A percentile compares a stretch with the other conserved stretches of the same genome.
These are phyloP conservation scores for Eclectus roratus DNA, from an alignment of 2,113 vertebrate species.

Conservation along the genomic window DNA sequence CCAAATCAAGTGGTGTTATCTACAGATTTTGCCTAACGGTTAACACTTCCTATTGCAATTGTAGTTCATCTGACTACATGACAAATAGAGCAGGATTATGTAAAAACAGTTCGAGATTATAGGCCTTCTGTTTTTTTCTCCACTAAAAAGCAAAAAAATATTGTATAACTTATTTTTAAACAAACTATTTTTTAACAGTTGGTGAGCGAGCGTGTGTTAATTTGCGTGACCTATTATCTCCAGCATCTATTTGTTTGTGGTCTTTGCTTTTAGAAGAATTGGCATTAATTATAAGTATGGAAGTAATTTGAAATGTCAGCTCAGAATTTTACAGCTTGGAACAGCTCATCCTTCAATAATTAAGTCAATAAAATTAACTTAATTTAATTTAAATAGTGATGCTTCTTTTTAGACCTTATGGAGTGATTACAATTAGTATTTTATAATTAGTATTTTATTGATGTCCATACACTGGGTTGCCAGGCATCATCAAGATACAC, in stretches of 20 bases:
- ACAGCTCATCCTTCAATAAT: slow-evolving; percentile 72
- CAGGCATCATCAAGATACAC: slow-evolving; percentile 52
- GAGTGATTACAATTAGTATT: slow-evolving; percentile 73
- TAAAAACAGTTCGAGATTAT: neutral
- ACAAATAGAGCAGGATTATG: neutral
- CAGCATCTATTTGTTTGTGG: slow-evolving; percentile 46
- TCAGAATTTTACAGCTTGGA: slow-evolving; percentile 66
- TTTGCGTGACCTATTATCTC: slow-evolving; percentile 48
- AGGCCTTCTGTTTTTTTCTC: neutral
- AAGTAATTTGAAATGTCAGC: slow-evolving; percentile 72
- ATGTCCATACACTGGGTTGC: slow-evolving; percentile 58
- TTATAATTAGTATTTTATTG: slow-evolving; percentile 76
- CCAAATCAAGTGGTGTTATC: neutral
- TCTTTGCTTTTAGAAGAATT: slow-evolving; percentile 54
- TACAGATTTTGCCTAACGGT: neutral
- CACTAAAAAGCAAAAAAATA: neutral
- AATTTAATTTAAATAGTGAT: slow-evolving; percentile 73
- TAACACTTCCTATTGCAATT: neutral
- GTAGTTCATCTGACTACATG: neutral
- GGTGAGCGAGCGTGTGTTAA: neutral
- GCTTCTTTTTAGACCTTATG: slow-evolving; percentile 61
- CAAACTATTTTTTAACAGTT: slow-evolving; percentile 4
- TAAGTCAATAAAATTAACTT: slow-evolving; percentile 75
- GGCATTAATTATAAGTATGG: slow-evolving; percentile 61
- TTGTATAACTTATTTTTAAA: neutral